phyloP scores from a whole-genome alignment of 2,888 invertebrate genomes.

The Agonum fuliginosum region DNA sequence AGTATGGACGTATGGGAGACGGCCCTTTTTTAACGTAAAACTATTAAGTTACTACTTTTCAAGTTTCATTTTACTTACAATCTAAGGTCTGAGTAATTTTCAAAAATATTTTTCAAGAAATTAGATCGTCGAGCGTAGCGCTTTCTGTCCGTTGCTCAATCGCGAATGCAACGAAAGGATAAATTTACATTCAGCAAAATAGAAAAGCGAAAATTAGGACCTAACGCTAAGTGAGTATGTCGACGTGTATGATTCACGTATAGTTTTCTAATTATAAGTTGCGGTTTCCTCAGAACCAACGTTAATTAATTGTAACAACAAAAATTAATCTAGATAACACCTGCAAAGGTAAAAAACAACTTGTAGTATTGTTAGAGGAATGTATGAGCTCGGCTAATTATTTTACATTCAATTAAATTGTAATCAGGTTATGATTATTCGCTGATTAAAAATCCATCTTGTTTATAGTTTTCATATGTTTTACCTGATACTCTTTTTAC shows the following conservation, averaged over 20 bases:
- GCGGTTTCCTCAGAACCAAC: background rate
- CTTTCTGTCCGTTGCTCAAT: slow-evolving; percentile 20
- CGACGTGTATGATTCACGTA: slow-evolving; percentile 32
- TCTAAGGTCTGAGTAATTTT: too few species aligned
- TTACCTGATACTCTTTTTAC: background rate
- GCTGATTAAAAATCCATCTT: slow-evolving; percentile 26
- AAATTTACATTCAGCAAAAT: slow-evolving; percentile 26
- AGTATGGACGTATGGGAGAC: too few species aligned
- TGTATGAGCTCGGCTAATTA: slow-evolving; percentile 3
- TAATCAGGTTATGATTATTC: slow-evolving; percentile 16
- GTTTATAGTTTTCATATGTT: background rate
- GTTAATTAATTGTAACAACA: slow-evolving; percentile 30
- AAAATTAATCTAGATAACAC: slow-evolving; percentile 24
- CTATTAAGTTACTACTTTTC: too few species aligned
- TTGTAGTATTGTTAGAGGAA: background rate
- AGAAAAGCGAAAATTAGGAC: slow-evolving; percentile 29
- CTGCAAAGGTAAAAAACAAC: slow-evolving; percentile 26
- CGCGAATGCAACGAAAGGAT: slow-evolving; percentile 27
- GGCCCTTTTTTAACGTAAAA: too few species aligned
- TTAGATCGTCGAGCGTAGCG: background rate
- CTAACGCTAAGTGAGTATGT: slow-evolving; percentile 5
- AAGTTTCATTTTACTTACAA: too few species aligned
- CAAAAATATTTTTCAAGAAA: slow-evolving; percentile 11
- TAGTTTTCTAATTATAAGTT: slow-evolving; percentile 19
- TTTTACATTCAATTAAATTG: slow-evolving; percentile 12